Evolutionary conservation across 2,113 vertebrate genomes (phyloP).

Genomic region (Ceuthmochares aereus): DNA sequence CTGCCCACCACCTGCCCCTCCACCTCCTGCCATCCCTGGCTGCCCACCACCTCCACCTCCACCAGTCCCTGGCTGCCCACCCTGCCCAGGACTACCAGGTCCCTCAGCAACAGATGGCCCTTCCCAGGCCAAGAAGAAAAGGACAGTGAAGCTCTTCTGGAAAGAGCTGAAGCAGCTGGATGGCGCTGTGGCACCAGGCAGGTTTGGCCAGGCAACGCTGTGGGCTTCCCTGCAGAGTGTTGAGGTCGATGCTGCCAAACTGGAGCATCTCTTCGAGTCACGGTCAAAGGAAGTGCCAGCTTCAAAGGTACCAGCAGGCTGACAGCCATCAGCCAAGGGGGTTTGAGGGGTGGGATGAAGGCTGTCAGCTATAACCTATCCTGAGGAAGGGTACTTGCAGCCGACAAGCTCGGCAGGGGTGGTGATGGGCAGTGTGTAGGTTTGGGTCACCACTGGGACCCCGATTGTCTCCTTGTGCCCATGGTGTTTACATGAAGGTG

Average conservation of each 20-base stretch:
- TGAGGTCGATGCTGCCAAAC: constrained; percentile 81
- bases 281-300: constrained; percentile 87
- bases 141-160: constrained; percentile 97
- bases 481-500: not conserved
- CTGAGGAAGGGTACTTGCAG: not conserved
- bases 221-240: constrained; percentile 93
- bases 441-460: not conserved
- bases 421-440: no score
- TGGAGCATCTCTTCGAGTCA: constrained; percentile 96
- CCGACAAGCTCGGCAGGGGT: not conserved
- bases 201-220: constrained; percentile 86
- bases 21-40: not conserved
- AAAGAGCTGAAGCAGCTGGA: constrained; percentile 88
- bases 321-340: not conserved
- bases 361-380: not conserved
- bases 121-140: constrained; percentile 83
- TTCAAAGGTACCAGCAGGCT: constrained; percentile 81
- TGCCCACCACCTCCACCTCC: constrained; percentile 5
- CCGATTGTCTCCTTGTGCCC: fast-evolving
- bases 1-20: constrained; percentile 32
- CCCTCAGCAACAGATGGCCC: constrained; percentile 21
- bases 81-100: constrained; percentile 26
- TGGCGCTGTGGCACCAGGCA: constrained; percentile 63
- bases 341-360: not conserved
- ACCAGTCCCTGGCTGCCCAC: not conserved